A percentile compares a stretch with the other conserved stretches of the same genome.
Conservation (phyloP, 2,113 vertebrate genomes). For the Carlito syrichta region DNA sequence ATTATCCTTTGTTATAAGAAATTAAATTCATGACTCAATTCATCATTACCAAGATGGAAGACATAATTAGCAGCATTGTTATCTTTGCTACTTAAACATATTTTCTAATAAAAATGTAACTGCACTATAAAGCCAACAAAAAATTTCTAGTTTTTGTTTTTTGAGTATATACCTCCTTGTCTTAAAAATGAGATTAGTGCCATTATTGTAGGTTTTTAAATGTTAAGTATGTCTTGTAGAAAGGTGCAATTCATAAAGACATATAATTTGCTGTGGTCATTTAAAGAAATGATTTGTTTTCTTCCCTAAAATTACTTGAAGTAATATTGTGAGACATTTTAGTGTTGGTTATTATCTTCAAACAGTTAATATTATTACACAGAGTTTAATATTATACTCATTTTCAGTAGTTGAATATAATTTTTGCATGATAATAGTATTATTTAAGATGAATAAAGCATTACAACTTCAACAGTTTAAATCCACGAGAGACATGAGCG, state of each 20-base stretch:
- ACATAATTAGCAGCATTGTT: neutral
- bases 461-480: neutral
- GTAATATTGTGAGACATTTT: neutral
- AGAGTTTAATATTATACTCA: constrained; percentile 11
- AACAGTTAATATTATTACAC: neutral
- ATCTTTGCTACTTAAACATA: neutral
- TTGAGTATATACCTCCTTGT: neutral
- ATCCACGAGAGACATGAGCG: neutral
- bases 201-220: neutral
- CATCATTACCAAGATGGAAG: constrained; percentile 26
- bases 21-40: neutral
- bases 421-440: neutral
- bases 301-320: neutral
- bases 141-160: neutral
- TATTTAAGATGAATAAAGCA: neutral
- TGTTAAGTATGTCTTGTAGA: neutral
- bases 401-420: neutral
- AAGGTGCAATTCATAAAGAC: neutral
- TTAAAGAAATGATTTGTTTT: neutral
- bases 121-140: neutral
- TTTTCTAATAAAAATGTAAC: constrained; percentile 40
- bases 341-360: constrained; percentile 2
- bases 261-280: neutral
- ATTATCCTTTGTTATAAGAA: constrained; percentile 28
- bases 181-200: neutral